A percentile compares a stretch with the other conserved stretches of the same genome.
Evolutionary conservation across 2,888 invertebrate genomes (phyloP).

Genomic region (Sphecodes monilicornis): DNA sequence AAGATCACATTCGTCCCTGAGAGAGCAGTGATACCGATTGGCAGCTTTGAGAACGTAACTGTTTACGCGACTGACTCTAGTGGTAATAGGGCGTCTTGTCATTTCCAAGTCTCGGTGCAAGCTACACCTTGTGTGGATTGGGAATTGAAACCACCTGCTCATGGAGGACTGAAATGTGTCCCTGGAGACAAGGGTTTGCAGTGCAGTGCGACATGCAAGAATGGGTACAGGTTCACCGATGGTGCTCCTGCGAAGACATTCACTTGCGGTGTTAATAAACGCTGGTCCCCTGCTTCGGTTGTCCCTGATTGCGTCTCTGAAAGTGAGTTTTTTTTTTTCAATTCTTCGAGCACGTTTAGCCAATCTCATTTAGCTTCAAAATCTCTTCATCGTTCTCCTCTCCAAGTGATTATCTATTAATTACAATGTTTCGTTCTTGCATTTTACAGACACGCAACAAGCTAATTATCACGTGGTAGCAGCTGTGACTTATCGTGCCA

Average conservation of each 20-base stretch:
- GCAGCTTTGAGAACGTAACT: conserved; percentile 96
- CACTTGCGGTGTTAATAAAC: conserved; percentile 91
- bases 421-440: no score
- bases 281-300: conserved; percentile 95
- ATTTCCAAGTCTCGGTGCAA: conserved; percentile 97
- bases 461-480: conserved; percentile 97
- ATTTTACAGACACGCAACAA: conserved; percentile 92
- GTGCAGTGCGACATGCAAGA: conserved; percentile 95
- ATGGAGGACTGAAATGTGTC: conserved; percentile 94
- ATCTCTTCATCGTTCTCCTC: no score
- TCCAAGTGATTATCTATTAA: no score
- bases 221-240: conserved; percentile 95
- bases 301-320: conserved; percentile 98
- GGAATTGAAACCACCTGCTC: conserved; percentile 95
- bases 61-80: conserved; percentile 94
- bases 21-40: conserved; percentile 93
- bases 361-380: no score
- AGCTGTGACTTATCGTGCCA: conserved; percentile 93
- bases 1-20: conserved; percentile 91
- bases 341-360: not conserved
- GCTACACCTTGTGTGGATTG: conserved; percentile 97
- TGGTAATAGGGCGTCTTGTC: conserved; percentile 95
- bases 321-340: conserved; percentile 86
- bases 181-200: conserved; percentile 93
- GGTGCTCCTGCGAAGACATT: conserved; percentile 95